Conservation (phyloP, 2,888 invertebrate genomes). For the Caenorhabditis plicata region DNA sequence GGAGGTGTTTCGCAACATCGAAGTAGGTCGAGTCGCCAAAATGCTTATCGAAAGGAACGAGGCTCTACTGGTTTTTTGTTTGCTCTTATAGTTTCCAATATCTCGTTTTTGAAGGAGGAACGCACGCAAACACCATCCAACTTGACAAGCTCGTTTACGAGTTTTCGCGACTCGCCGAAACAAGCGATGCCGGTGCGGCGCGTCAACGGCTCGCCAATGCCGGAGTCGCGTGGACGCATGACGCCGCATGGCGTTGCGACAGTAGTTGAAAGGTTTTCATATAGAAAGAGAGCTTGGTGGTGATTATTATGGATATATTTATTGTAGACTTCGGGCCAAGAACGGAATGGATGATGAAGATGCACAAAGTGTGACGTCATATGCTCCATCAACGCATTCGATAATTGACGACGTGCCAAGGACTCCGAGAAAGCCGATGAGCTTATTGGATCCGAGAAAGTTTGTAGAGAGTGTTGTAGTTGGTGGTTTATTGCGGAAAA, state of each 20-base stretch:
- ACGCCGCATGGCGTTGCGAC: constrained; percentile 21
- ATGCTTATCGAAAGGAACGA: constrained; percentile 32
- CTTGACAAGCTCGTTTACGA: constrained; percentile 3
- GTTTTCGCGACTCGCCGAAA: not conserved
- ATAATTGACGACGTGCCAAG: constrained; percentile 49
- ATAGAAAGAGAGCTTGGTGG: too few relatives aligned
- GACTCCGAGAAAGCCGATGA: constrained; percentile 42
- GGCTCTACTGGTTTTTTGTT: not conserved
- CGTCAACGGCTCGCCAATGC: constrained; percentile 6
- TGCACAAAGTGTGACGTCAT: constrained; percentile 27
- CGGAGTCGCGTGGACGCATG: constrained; percentile 14
- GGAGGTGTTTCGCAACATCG: constrained; percentile 34
- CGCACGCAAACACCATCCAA: constrained; percentile 5
- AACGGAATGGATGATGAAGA: constrained; percentile 25
- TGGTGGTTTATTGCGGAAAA: not conserved
- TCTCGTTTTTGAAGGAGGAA: constrained; percentile 6
- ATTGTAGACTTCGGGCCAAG: constrained; percentile 28
- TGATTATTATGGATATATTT: too few relatives aligned
- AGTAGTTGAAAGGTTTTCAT: constrained; percentile 27
- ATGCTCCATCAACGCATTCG: constrained; percentile 38
- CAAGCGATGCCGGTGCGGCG: not conserved
- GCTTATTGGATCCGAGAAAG: constrained; percentile 45
- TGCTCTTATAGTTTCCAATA: not conserved
- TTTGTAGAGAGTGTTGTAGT: constrained; percentile 14
- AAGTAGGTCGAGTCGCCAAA: constrained; percentile 22